These are phyloP conservation scores for Chunga burmeisteri DNA, from an alignment of 2,113 vertebrate genomes.

Conservation along the genomic window DNA sequence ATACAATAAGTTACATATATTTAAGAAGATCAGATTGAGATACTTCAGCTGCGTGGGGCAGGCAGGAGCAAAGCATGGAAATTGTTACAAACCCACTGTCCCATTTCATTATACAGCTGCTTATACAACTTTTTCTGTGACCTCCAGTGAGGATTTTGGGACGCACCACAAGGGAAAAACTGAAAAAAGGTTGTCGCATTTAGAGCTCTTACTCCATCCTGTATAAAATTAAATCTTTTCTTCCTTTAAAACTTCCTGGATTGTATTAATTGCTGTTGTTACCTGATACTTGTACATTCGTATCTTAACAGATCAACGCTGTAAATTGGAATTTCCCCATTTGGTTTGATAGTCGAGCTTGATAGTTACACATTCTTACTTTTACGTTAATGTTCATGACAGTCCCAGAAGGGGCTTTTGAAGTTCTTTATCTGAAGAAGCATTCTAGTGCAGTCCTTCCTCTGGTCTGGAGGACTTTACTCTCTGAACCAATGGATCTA, in stretches of 20 bases:
- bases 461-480: neutral
- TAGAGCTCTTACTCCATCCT: neutral
- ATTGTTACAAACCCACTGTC: neutral
- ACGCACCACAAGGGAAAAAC: neutral
- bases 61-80: neutral
- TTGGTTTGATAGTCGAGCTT: neutral
- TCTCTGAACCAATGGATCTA: neutral
- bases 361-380: neutral
- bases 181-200: neutral
- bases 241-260: neutral
- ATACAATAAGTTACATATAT: neutral
- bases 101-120: neutral
- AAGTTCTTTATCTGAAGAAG: neutral
- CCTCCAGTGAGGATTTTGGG: conserved; percentile 32
- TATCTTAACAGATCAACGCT: neutral
- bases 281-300: neutral
- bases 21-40: neutral
- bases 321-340: neutral
- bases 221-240: neutral
- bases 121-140: conserved; percentile 2
- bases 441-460: neutral
- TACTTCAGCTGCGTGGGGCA: neutral
- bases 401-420: neutral
- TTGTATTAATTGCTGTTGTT: neutral
- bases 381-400: neutral